phyloP scores from a whole-genome alignment of 2,113 vertebrate genomes.

The Herpailurus yagouaroundi region DNA sequence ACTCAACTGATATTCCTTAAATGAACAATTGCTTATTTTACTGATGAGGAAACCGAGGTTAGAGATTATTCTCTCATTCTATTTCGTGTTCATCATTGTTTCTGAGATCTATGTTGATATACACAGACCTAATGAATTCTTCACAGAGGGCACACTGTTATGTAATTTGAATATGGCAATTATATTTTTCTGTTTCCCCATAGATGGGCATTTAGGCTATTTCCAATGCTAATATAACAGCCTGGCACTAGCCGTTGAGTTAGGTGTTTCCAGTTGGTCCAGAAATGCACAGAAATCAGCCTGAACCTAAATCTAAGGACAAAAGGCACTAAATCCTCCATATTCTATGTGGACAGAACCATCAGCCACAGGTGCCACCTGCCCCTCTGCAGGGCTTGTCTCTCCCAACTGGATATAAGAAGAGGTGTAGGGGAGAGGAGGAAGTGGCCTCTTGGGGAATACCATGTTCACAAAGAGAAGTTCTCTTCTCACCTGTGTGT shows the following conservation, averaged over 20 bases:
- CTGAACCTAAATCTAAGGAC: background rate
- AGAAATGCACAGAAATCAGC: conserved; percentile 3
- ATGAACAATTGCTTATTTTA: background rate
- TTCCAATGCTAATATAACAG: background rate
- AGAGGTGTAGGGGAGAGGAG: background rate
- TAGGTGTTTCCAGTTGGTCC: background rate
- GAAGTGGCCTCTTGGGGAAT: background rate
- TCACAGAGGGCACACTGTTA: background rate
- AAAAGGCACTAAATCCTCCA: background rate
- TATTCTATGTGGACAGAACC: background rate
- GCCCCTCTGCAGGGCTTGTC: background rate
- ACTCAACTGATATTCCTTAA: background rate
- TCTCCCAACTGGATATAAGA: background rate
- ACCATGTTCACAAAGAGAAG: background rate
- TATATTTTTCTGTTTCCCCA: background rate
- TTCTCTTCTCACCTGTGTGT: background rate
- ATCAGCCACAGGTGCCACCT: background rate
- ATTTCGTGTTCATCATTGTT: background rate
- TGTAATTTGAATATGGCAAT: background rate
- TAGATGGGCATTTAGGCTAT: background rate
- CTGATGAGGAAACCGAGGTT: background rate
- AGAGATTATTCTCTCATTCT: background rate
- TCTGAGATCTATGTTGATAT: background rate
- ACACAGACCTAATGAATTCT: background rate
- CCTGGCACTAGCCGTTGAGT: background rate